Conservation (phyloP, 2,113 vertebrate species). For the Muscicapa adusta region DNA sequence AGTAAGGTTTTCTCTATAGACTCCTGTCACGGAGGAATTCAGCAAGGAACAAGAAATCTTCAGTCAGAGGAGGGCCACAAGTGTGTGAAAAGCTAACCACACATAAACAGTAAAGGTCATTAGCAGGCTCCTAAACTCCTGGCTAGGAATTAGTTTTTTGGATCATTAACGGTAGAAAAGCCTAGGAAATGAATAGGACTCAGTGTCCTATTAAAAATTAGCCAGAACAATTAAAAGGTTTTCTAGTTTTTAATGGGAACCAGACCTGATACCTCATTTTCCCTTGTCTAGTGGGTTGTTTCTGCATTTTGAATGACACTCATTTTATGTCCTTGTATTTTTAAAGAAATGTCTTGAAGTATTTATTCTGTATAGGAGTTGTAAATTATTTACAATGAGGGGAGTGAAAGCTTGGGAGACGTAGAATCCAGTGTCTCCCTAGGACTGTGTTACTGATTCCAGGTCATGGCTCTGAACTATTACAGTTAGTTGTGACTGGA, state of each 20-base stretch:
- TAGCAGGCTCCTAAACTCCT: constrained; percentile 25
- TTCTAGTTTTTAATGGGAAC: constrained; percentile 13
- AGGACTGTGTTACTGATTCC: background rate
- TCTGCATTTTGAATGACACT: constrained; percentile 9
- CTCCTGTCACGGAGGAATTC: constrained; percentile 66
- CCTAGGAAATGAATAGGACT: background rate
- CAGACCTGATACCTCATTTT: background rate
- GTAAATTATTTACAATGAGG: constrained; percentile 29
- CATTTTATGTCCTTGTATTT: constrained; percentile 7
- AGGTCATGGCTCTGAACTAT: background rate
- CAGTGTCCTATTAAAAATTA: constrained; percentile 58
- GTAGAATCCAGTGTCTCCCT: background rate
- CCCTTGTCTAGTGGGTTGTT: background rate
- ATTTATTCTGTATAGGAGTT: background rate
- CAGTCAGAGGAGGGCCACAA: constrained; percentile 57
- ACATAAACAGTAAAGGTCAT: constrained; percentile 39
- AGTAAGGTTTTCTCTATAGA: constrained; percentile 53
- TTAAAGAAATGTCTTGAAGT: background rate
- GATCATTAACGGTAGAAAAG: constrained; percentile 39
- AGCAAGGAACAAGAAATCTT: constrained; percentile 61
- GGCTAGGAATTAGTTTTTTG: constrained; percentile 51
- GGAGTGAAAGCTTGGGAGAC: constrained; percentile 20
- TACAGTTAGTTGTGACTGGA: background rate
- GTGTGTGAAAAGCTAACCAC: constrained; percentile 33
- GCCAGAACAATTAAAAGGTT: constrained; percentile 20